Conservation (phyloP, 2,797 vertebrate species). For the Pseudopleuronectes americanus region DNA sequence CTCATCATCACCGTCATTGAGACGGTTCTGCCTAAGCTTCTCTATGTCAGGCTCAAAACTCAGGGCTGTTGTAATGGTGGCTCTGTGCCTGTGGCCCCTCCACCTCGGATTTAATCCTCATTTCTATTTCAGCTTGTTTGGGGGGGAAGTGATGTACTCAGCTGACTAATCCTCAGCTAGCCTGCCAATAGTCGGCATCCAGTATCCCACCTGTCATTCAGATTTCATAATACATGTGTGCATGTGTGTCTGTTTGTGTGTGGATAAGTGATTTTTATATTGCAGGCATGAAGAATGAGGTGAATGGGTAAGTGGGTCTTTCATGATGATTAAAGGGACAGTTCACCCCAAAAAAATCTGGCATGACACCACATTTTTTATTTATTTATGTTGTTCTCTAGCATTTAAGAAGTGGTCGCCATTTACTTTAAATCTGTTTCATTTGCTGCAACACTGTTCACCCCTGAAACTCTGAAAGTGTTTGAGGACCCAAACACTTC, state of each 20-base stretch:
- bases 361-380: no score
- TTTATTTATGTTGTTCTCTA: no score
- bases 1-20: constrained; percentile 17
- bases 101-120: constrained; percentile 69
- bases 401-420: neutral
- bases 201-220: constrained; percentile 69
- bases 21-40: constrained; percentile 8
- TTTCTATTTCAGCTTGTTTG: constrained; percentile 71
- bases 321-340: no score
- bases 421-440: no score
- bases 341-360: no score
- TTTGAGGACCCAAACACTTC: no score
- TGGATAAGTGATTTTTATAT: neutral
- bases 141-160: constrained; percentile 66
- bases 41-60: constrained; percentile 7
- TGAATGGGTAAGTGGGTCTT: no score
- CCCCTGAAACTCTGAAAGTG: no score
- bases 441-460: no score
- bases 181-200: constrained; percentile 70
- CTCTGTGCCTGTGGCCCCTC: constrained; percentile 40
- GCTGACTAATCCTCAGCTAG: constrained; percentile 73
- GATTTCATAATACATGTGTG: constrained; percentile 22
- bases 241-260: neutral
- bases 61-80: constrained; percentile 13
- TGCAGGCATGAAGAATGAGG: neutral